Evolutionary conservation across 2,888 invertebrate species (phyloP).

Genomic region (Chrysodeixis includens): DNA sequence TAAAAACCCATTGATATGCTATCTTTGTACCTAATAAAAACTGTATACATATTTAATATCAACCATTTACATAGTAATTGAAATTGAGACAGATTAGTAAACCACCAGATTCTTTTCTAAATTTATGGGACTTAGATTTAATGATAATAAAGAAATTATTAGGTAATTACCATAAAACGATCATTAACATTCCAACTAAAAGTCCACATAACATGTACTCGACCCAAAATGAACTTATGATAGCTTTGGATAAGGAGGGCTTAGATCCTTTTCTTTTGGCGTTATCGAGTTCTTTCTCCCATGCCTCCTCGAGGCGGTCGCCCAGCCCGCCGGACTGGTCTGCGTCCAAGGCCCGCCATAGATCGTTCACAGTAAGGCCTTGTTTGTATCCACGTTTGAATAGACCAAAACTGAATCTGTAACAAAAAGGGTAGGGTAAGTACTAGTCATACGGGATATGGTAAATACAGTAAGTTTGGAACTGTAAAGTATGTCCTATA

Average conservation of each 20-base stretch:
- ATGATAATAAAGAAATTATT: background rate
- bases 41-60: too few relatives aligned
- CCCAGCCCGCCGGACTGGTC: conserved; percentile 92
- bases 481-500: too few relatives aligned
- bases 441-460: background rate
- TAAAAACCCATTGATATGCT: too few relatives aligned
- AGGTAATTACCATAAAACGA: conserved; percentile 88
- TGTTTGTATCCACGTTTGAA: conserved; percentile 91
- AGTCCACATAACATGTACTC: conserved; percentile 90
- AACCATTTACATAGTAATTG: too few relatives aligned
- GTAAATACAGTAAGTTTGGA: too few relatives aligned
- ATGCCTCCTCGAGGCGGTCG: conserved; percentile 91
- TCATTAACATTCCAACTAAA: conserved; percentile 88
- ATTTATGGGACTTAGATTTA: too few relatives aligned
- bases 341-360: conserved; percentile 90
- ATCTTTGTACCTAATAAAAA: too few relatives aligned
- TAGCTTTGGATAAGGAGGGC: conserved; percentile 90
- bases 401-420: conserved; percentile 91
- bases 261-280: conserved; percentile 84
- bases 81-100: too few relatives aligned
- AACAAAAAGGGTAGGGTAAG: conserved; percentile 43
- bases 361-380: conserved; percentile 91
- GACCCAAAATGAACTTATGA: conserved; percentile 90
- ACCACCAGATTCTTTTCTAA: too few relatives aligned
- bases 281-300: conserved; percentile 89